A percentile compares a stretch with the other conserved stretches of the same genome.
These are phyloP conservation scores for Steatornis caripensis DNA, from an alignment of 2,113 vertebrate genomes.

Conservation along the genomic window DNA sequence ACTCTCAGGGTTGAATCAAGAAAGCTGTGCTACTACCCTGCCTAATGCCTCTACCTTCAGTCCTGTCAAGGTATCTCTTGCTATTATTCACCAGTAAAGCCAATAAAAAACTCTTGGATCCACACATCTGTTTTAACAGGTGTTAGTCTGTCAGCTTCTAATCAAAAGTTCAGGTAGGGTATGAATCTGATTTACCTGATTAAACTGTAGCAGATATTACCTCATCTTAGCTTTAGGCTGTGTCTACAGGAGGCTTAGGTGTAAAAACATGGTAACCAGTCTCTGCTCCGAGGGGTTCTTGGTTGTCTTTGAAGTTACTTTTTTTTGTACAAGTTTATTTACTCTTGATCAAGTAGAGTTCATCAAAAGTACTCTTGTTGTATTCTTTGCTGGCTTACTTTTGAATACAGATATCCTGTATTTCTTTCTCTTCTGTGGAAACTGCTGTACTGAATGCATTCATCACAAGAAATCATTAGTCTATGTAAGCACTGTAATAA, in stretches of 20 bases:
- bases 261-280: background rate
- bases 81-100: conserved; percentile 41
- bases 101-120: conserved; percentile 34
- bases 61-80: conserved; percentile 68
- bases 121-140: conserved; percentile 24
- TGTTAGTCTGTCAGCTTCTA: conserved; percentile 50
- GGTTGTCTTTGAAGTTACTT: background rate
- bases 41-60: conserved; percentile 64
- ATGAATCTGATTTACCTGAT: background rate
- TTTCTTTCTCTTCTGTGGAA: background rate
- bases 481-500: background rate
- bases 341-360: background rate
- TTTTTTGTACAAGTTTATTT: background rate
- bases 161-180: conserved; percentile 64
- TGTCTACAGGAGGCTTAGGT: background rate
- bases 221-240: conserved; percentile 38
- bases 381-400: background rate
- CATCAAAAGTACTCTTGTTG: background rate
- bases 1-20: conserved; percentile 60
- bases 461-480: background rate
- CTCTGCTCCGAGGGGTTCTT: background rate
- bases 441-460: background rate
- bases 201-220: background rate
- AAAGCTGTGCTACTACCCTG: conserved; percentile 59
- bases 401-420: background rate